A percentile compares a stretch with the other conserved stretches of the same genome.
Conservation (phyloP, 2,888 invertebrate species). For the Diachrysia chrysitis region DNA sequence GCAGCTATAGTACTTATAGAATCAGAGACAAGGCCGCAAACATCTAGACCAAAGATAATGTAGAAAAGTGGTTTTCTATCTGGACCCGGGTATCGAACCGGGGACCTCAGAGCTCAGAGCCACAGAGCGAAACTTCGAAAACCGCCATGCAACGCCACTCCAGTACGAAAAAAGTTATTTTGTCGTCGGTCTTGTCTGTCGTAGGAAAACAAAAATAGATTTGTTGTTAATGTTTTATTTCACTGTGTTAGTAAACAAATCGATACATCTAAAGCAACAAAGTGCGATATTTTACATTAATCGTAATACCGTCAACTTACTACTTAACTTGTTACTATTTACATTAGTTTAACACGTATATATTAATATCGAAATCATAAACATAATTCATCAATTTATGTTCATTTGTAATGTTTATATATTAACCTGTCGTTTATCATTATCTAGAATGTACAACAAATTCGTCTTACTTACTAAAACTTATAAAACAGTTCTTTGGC, state of each 20-base stretch:
- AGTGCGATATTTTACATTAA: conserved; percentile 52
- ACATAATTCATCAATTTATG: not conserved
- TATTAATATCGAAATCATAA: not conserved
- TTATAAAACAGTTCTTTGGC: not conserved
- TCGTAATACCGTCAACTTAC: conserved; percentile 43
- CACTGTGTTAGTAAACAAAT: conserved; percentile 59
- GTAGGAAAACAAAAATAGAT: not conserved
- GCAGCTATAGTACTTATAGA: no score
- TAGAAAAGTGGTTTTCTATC: no score
- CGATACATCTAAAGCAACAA: conserved; percentile 60
- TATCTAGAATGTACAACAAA: not conserved
- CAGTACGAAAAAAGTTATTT: no score
- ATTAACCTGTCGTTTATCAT: not conserved
- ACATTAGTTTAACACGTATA: conserved; percentile 38
- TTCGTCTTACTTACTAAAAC: not conserved
- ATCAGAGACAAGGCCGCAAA: no score
- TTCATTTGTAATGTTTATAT: not conserved
- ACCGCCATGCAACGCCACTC: no score
- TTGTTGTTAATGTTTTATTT: conserved; percentile 50
- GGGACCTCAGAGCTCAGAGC: no score
- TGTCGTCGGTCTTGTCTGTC: no score
- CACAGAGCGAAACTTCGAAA: no score
- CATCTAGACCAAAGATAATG: no score
- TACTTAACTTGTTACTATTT: conserved; percentile 42
- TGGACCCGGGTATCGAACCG: no score